Conservation (phyloP, 2,797 vertebrate species). For the Ceyx erithaca region DNA sequence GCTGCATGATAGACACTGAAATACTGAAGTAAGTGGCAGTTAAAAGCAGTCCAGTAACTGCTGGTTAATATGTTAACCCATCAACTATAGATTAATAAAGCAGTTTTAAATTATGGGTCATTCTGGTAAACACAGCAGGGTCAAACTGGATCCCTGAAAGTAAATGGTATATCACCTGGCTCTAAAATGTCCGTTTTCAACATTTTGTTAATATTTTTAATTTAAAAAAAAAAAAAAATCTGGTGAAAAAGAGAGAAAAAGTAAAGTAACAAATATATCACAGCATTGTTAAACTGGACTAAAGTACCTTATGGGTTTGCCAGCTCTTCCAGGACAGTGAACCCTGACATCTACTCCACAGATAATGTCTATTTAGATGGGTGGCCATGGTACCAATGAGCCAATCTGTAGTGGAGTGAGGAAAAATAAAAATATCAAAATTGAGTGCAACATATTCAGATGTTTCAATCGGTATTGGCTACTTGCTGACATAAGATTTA, state of each 20-base stretch:
- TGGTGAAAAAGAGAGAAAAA: neutral
- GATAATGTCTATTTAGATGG: neutral
- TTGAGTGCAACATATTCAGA: neutral
- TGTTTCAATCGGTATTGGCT: neutral
- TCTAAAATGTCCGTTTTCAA: neutral
- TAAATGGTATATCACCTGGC: neutral
- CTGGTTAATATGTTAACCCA: neutral
- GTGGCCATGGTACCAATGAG: neutral
- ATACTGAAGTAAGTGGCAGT: neutral
- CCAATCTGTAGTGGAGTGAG: neutral
- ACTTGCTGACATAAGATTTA: neutral
- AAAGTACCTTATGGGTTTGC: neutral
- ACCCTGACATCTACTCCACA: neutral
- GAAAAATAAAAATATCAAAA: neutral
- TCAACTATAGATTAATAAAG: neutral
- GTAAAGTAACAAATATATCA: neutral
- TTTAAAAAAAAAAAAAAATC: neutral
- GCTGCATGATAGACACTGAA: neutral
- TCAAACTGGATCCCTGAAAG: neutral
- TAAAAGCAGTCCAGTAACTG: neutral
- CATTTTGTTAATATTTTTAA: neutral
- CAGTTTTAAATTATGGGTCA: neutral
- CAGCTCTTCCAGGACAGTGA: neutral
- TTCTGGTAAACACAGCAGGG: neutral
- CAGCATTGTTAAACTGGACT: neutral